phyloP scores from a whole-genome alignment of 2,888 invertebrate species.

The Falcaria lacertinaria region DNA sequence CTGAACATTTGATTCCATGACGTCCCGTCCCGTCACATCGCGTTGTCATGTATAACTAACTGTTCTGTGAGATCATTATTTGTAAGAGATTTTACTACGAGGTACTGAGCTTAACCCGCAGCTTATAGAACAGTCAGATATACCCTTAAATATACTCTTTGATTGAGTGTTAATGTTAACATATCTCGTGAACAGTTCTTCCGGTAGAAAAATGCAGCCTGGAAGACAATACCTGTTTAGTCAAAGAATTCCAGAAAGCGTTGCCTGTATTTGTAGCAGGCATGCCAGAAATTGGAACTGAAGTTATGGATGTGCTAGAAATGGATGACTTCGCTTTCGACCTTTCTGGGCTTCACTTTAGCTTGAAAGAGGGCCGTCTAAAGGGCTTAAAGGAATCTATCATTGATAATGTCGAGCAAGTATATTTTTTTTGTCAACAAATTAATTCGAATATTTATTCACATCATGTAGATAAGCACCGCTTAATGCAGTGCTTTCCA shows the following conservation, averaged over 20 bases:
- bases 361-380: constrained; percentile 30
- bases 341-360: constrained; percentile 41
- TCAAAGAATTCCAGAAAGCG: constrained; percentile 32
- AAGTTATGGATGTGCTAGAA: constrained; percentile 37
- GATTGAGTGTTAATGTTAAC: background rate
- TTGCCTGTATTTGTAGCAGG: constrained; percentile 33
- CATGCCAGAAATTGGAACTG: constrained; percentile 33
- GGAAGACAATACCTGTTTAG: constrained; percentile 36
- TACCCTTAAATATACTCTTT: too few species aligned
- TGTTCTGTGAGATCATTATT: too few species aligned
- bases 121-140: too few species aligned
- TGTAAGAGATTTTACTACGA: too few species aligned
- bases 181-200: constrained; percentile 25
- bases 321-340: constrained; percentile 38
- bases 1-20: too few species aligned
- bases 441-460: too few species aligned
- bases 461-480: too few species aligned
- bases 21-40: too few species aligned
- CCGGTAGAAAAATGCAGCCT: constrained; percentile 42
- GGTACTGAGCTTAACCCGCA: too few species aligned
- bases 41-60: too few species aligned
- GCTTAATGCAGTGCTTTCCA: too few species aligned
- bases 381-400: constrained; percentile 31
- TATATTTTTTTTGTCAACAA: too few species aligned
- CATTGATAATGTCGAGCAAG: constrained; percentile 41